Conservation (phyloP, 2,113 vertebrate species). For the Turnix velox region DNA sequence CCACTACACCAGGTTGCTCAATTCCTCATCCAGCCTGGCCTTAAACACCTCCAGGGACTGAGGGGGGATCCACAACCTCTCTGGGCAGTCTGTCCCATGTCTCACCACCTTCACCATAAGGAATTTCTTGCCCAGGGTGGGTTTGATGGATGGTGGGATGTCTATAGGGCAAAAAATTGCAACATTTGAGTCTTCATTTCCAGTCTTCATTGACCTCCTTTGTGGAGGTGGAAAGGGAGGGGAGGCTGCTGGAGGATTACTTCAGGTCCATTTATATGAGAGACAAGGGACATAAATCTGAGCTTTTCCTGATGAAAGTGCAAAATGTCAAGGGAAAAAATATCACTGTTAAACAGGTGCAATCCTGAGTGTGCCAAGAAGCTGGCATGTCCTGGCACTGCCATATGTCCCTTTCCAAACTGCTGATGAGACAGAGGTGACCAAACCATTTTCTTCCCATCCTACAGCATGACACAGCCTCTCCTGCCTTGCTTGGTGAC, state of each 20-base stretch:
- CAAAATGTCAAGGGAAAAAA: not conserved
- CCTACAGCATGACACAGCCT: not conserved
- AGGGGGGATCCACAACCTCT: too few relatives aligned
- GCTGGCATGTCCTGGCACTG: not conserved
- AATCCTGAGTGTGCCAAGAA: not conserved
- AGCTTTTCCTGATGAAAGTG: not conserved
- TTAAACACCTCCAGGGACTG: too few relatives aligned
- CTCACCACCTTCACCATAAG: too few relatives aligned
- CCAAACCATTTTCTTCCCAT: not conserved
- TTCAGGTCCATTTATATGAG: slow-evolving; percentile 2
- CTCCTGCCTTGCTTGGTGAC: not conserved
- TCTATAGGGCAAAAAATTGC: not conserved
- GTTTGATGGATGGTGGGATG: not conserved
- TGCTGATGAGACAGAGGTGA: not conserved
- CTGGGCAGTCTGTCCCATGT: too few relatives aligned
- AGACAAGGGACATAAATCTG: not conserved
- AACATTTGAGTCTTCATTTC: not conserved
- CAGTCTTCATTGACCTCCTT: not conserved
- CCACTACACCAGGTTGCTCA: too few relatives aligned
- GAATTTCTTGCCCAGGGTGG: not conserved
- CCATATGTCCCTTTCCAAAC: accelerated
- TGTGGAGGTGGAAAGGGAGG: not conserved
- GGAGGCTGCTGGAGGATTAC: not conserved
- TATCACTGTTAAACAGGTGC: not conserved
- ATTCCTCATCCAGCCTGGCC: too few relatives aligned